Evolutionary conservation across 2,888 invertebrate genomes (phyloP).

Genomic region (Zeuzera pyrina): DNA sequence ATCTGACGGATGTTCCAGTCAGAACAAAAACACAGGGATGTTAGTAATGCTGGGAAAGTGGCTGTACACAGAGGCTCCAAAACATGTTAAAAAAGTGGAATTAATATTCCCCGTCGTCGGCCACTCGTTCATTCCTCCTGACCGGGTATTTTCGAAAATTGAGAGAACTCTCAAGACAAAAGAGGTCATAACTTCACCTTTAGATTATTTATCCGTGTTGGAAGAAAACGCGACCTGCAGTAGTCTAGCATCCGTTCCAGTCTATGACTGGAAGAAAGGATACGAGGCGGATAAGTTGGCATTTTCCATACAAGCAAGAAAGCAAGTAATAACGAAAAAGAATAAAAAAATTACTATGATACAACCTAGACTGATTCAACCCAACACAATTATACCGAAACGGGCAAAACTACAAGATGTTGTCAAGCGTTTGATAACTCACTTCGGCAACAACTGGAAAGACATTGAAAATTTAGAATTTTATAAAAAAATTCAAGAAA

Average conservation of each 20-base stretch:
- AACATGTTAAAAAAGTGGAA: neutral
- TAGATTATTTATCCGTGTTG: too few species aligned
- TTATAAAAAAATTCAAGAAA: constrained; percentile 10
- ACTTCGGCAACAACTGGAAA: constrained; percentile 9
- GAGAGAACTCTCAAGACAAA: too few species aligned
- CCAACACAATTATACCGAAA: constrained; percentile 10
- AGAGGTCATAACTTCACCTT: too few species aligned
- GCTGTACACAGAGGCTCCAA: neutral
- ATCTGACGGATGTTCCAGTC: neutral
- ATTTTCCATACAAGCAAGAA: constrained; percentile 13
- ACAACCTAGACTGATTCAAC: constrained; percentile 7
- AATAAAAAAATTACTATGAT: constrained; percentile 9
- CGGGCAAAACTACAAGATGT: constrained; percentile 11
- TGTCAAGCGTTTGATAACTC: constrained; percentile 7
- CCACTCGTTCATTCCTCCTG: constrained; percentile 4
- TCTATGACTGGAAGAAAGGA: too few species aligned
- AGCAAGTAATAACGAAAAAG: constrained; percentile 11
- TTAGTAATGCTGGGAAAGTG: neutral
- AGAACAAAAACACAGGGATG: neutral
- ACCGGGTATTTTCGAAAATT: neutral
- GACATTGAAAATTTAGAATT: constrained; percentile 7
- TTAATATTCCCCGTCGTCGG: constrained; percentile 3
- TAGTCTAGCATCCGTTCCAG: too few species aligned
- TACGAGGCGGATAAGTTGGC: constrained; percentile 7
- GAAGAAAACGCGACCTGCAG: too few species aligned